Conservation (phyloP, 2,888 invertebrate species). For the Sepioteuthis lessoniana region DNA sequence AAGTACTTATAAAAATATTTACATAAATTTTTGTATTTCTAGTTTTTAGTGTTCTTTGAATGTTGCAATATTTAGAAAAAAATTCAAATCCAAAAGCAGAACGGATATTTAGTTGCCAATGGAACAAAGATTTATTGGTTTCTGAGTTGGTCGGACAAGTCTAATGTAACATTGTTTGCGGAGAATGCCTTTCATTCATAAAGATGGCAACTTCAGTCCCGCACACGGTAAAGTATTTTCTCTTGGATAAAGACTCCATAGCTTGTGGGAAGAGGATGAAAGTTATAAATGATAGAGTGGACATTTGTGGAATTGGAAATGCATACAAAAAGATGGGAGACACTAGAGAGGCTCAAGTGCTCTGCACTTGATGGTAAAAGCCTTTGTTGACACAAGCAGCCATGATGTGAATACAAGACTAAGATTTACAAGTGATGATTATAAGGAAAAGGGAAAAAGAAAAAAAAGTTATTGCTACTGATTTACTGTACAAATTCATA, state of each 20-base stretch:
- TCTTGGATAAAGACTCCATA: not conserved
- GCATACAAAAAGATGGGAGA: not conserved
- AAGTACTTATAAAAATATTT: not conserved
- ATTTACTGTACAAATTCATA: not conserved
- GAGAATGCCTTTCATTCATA: not conserved
- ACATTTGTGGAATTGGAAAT: not conserved
- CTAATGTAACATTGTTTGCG: not conserved
- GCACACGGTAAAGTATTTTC: not conserved
- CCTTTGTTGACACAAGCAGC: not conserved
- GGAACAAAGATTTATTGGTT: constrained; percentile 4
- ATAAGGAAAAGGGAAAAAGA: not conserved
- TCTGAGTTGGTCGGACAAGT: not conserved
- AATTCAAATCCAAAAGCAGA: not conserved
- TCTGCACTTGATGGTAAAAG: not conserved
- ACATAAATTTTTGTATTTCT: not conserved
- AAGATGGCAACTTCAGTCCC: not conserved
- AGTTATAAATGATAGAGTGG: constrained; percentile 18
- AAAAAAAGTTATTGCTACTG: not conserved
- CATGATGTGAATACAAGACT: not conserved
- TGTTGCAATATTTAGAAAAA: not conserved
- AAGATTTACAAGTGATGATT: not conserved
- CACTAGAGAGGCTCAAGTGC: not conserved
- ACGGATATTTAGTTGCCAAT: not conserved
- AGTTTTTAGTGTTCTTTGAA: not conserved
- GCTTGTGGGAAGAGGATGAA: not conserved